Conservation (phyloP, 2,797 vertebrate genomes). For the Sebastes cheni region DNA sequence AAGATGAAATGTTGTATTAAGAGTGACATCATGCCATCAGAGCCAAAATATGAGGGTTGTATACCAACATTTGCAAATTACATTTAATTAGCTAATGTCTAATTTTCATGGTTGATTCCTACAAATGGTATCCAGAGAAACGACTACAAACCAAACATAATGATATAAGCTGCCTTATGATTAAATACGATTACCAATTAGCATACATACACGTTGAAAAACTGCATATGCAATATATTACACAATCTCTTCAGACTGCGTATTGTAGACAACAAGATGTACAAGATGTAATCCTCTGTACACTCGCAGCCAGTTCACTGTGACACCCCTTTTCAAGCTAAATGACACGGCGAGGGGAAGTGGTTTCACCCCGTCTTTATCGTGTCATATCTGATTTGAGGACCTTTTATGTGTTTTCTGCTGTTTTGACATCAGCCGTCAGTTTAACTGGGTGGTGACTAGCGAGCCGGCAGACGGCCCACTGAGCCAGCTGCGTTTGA, state of each 20-base stretch:
- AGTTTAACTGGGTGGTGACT: constrained; percentile 32
- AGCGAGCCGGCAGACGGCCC: constrained; percentile 17
- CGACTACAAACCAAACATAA: background rate
- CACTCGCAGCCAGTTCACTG: background rate
- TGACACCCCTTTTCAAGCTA: constrained; percentile 18
- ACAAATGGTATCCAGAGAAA: background rate
- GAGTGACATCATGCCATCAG: background rate
- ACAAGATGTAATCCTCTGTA: background rate
- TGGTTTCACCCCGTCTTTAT: constrained; percentile 33
- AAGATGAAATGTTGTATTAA: background rate
- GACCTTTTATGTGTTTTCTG: constrained; percentile 17
- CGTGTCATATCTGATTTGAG: constrained; percentile 51
- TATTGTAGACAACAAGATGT: background rate
- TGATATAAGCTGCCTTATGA: background rate
- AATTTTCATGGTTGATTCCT: background rate
- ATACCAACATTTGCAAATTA: background rate
- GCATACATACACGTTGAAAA: background rate
- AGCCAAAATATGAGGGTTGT: background rate
- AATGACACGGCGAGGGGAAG: constrained; percentile 21
- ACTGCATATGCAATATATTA: background rate
- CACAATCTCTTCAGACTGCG: background rate
- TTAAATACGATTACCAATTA: background rate
- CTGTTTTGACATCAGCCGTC: constrained; percentile 36
- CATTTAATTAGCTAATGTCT: background rate
- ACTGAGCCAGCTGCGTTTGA: constrained; percentile 29